Evolutionary conservation across 1,140 invertebrate genomes (phyloP), one percentile per base, ranked within the genome.

Genomic region (Camponotus floridanus): DNA sequence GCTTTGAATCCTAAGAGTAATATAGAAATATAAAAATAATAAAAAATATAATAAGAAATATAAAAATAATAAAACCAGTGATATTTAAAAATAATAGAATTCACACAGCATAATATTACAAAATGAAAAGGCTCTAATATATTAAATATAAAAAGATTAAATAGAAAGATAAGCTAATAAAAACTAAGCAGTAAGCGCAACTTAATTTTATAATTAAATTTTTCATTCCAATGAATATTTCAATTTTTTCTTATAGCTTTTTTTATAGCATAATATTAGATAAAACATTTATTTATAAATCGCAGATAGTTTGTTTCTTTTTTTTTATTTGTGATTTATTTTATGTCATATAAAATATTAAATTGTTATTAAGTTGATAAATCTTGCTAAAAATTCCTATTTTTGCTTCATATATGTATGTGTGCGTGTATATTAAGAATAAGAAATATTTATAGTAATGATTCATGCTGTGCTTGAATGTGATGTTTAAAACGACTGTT

Each of bases 1-100:
- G 80, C 88, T 68, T 45, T 94, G 4, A 85, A 91, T 39, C 59
- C 64, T 45, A 71, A 80, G 39, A 73, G 88, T 68, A 86, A 87
- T 61, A 86, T 80, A 61, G 76, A 87, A 4, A 86, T 87, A 85
- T 91, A 61, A 76, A 45, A 83, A n/a, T 76, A 26, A 26, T 26
- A 26, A 26, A 1, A 26, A 26, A 26, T 26, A 26, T 26, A 26
- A 26, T 26, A 26, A 61, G 76, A 87, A 4, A 86, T 87, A 85
- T 91, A 61, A 76, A 45, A 83, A n/a, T 76, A 26, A 26, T 26
- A 26, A 26, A 26, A 26, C n/a, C 61, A 8, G 55, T 51, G 48
- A 51, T 51, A 48, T 48, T 74, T 64, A n/a, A 73, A 88, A 76
- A 76, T 42, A 65, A 31, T 39, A 11, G 33, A 85, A 79, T 85